phyloP scores from a whole-genome alignment of 2,113 vertebrate species.

The Pluvianellus socialis region DNA sequence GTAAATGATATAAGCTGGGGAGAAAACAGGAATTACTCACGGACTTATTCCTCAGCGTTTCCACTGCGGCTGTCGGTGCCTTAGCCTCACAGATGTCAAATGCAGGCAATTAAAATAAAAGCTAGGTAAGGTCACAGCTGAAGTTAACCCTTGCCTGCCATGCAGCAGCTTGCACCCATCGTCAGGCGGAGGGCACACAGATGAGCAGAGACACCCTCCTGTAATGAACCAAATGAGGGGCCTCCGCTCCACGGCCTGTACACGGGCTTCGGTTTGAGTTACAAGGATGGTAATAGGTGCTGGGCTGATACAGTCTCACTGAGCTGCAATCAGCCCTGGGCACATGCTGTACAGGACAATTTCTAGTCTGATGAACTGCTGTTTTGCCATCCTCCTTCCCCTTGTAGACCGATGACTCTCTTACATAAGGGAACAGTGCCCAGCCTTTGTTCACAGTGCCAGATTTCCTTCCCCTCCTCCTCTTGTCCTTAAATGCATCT shows the following conservation, averaged over 20 bases:
- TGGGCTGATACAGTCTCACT: too few relatives aligned
- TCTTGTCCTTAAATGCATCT: neutral
- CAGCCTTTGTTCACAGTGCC: neutral
- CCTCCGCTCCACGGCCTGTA: neutral
- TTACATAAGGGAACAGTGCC: neutral
- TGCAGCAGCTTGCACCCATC: too few relatives aligned
- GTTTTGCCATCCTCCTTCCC: neutral
- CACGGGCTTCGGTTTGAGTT: rapidly evolving
- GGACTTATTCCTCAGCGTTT: neutral
- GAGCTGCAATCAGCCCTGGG: neutral
- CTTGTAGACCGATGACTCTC: neutral
- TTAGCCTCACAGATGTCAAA: neutral
- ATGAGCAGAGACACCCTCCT: neutral
- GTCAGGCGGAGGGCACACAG: rapidly evolving
- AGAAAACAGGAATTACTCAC: neutral
- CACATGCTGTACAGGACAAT: neutral
- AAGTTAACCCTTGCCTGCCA: neutral
- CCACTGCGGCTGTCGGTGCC: neutral
- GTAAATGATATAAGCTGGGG: neutral
- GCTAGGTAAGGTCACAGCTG: neutral
- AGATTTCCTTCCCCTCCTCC: neutral
- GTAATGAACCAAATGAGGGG: neutral
- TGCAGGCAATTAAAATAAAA: neutral
- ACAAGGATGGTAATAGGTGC: neutral
- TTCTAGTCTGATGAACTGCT: neutral